Conservation (phyloP, 2,888 invertebrate species). For the Xanthostigma xanthostigma region DNA sequence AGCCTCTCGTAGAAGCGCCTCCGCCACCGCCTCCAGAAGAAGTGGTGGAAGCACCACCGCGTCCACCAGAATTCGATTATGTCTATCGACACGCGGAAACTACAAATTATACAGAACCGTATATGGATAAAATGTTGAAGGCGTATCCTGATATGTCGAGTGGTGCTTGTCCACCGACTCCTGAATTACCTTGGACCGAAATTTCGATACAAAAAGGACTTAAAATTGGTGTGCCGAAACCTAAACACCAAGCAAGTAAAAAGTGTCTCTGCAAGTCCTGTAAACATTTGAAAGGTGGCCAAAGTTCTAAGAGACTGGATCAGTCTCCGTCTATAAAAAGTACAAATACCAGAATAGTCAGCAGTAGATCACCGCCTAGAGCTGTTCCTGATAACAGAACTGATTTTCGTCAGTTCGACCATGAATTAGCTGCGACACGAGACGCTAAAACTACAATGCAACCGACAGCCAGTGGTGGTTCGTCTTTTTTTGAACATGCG, state of each 20-base stretch:
- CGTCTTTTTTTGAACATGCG: too few species aligned
- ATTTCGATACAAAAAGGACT: slow-evolving; percentile 6
- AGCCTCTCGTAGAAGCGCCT: neutral
- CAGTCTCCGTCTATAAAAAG: neutral
- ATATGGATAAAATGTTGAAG: slow-evolving; percentile 14
- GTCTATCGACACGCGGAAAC: slow-evolving; percentile 9
- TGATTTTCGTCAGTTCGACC: too few species aligned
- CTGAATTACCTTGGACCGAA: slow-evolving; percentile 9
- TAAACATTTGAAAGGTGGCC: neutral
- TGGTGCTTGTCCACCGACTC: slow-evolving; percentile 8
- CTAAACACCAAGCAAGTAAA: slow-evolving; percentile 4
- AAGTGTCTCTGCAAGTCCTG: slow-evolving; percentile 5
- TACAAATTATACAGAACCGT: slow-evolving; percentile 12
- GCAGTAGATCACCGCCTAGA: too few species aligned
- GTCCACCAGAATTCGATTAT: slow-evolving; percentile 8
- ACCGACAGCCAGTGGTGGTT: too few species aligned
- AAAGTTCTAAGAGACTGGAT: slow-evolving; percentile 1
- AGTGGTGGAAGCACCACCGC: neutral
- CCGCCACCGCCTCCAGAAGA: neutral
- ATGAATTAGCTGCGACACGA: too few species aligned
- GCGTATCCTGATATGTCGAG: slow-evolving; percentile 9
- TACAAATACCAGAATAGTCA: too few species aligned
- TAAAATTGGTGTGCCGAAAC: slow-evolving; percentile 2
- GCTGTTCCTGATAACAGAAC: too few species aligned
- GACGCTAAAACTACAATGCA: too few species aligned